Percentiles rank a stretch among this genome's conserved stretches.
Evolutionary conservation across 1,140 invertebrate species (phyloP).

Genomic region (Drosophila funebris): DNA sequence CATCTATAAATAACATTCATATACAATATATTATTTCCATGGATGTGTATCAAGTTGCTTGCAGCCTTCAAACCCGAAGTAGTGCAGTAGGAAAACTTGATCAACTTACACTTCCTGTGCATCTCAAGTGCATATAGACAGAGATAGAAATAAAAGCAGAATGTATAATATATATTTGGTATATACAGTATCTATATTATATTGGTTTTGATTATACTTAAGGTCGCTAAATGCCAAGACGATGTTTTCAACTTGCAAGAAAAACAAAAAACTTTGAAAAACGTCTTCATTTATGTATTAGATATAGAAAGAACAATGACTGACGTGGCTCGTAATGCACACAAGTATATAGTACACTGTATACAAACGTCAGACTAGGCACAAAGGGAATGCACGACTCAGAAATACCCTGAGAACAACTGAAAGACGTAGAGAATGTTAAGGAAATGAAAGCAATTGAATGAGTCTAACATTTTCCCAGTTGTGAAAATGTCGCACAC

Average conservation of each 20-base stretch:
- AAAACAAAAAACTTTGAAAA: too few relatives aligned
- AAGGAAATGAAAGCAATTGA: too few relatives aligned
- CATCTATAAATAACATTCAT: background rate
- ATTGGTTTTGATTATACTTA: background rate
- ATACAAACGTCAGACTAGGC: background rate
- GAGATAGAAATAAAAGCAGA: background rate
- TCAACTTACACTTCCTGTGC: conserved; percentile 5
- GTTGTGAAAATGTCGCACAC: background rate
- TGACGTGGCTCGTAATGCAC: conserved; percentile 4
- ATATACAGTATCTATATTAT: background rate
- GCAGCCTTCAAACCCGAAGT: background rate
- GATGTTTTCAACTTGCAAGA: background rate
- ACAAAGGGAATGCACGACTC: background rate
- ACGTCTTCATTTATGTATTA: background rate
- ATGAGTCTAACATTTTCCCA: too few relatives aligned
- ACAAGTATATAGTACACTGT: background rate
- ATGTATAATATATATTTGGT: too few relatives aligned
- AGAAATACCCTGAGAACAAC: background rate
- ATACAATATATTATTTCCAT: background rate
- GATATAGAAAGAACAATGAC: background rate
- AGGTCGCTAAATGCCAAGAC: background rate
- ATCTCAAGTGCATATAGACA: background rate
- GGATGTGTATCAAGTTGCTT: background rate
- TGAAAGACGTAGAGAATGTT: too few relatives aligned
- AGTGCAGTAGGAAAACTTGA: conserved; percentile 1